Base-by-base conservation (phyloP, 2,797 vertebrate genomes). In the Sciurus carolinensis region DNA sequence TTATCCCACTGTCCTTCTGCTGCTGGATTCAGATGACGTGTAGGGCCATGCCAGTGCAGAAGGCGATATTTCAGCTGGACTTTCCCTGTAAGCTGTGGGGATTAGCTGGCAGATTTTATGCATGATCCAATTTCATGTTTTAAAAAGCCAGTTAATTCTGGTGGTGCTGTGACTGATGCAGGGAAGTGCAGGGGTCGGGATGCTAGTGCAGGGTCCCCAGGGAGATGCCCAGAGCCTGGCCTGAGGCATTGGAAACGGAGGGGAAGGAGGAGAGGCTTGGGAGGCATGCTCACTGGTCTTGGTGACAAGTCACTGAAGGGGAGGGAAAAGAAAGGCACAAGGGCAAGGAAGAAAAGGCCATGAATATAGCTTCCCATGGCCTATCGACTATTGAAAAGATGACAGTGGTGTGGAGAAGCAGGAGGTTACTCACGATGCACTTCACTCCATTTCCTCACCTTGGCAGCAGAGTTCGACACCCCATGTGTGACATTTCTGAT, bases 391-490 rank as follows among this genome's bases (percentile, higher is more conserved):
- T 18, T 28, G 36, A 7, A 30, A 42, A 71, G 59, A 36, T 54
- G 3, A 30, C 3, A 3, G 42, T 10, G 13, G 28, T 0, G 3
- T 3, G 62, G 33, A 26, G 62, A 26, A 83, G 67, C 36, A 0
- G 0, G 36, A 26, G 67, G 50, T 36, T 28, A 33, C 66, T 24
- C 28, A 15, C 6, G 15, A 22, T 0, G 86, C 52, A 79, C 44
- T n/a, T 50, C 26, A 47, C 73, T 84, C 39, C 18, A 9, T 13
- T 67, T 87, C 77, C 89, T 98, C 99, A 99, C 99, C 99, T 99
- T 99, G 67, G 99, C 99, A 59, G 99, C 99, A 5, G 99, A 99
- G 98, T 99, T 99, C 75, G 99, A 99, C 12, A 99, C 99, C 0
- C 99, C 99, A 0, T 99, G 99, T 0, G 99, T 99, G 92, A 99